Base-by-base conservation (phyloP, 2,888 invertebrate species). In the Agapetus fuscipes region DNA sequence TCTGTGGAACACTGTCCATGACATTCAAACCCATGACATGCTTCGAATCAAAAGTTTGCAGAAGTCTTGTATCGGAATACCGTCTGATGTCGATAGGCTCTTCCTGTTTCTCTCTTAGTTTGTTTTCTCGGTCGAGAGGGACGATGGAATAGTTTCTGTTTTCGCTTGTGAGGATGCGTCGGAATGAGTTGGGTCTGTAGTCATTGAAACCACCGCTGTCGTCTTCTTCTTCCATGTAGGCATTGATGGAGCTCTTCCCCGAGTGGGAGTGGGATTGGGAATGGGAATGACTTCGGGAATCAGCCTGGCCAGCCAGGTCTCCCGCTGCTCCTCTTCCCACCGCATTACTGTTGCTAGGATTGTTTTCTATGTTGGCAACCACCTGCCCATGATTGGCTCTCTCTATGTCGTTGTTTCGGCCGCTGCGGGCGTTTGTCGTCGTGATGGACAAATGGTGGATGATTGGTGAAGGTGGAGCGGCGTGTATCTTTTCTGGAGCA, bases 401-500 rank as follows among this genome's bases (percentile, higher is more conserved):
- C 39, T 57, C 12, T 17, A 36, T 15, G 10, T 49, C 49, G 29
- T 36, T 29, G 4, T 35, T 39, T 15, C 45, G 38, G 10, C 45
- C 24, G 34, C 56, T 56, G 10, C 56, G 52, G 29, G 53, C 53
- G 30, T 45, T 50, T 14, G 42, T 48, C 46, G 39, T 51, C 37
- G 36, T 49, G 43, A 47, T 24, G 17, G 44, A 29, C 25, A 46
- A 30, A 28, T 54, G 50, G 24, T 55, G 58, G 45, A 60, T 58
- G 24, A 68, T 65, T 16, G 83, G 79, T n/a, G 82, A 78, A 3
- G 78, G 74, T 28, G 77, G 74, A 39, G 75, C 65, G 37, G 78
- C 76, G 37, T 74, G 72, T 3, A 75, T 55, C 64, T 87, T 88
- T 60, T 88, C 87, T 3, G 89, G 88, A 32, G 87, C 89, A 64